Evolutionary conservation across 53 echinoderm and acorn worm genomes (phyloP).

Genomic region (Glandiceps talaboti): DNA sequence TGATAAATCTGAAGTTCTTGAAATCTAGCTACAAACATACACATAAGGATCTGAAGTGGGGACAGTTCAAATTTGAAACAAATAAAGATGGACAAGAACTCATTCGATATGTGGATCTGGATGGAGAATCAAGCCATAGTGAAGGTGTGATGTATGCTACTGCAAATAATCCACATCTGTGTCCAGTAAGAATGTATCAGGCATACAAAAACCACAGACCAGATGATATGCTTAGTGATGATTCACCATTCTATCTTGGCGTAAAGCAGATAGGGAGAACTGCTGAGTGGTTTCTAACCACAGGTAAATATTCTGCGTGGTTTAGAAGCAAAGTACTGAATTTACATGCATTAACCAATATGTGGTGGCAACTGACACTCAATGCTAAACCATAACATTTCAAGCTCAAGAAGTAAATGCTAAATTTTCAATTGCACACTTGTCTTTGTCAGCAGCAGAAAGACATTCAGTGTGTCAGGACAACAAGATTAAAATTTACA

Average conservation of each 20-base stretch:
- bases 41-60: not conserved
- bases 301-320: not conserved
- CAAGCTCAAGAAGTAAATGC: no score
- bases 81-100: not conserved
- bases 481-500: no score
- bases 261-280: no score
- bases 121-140: not conserved
- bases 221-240: not conserved
- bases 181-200: not conserved
- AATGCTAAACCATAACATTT: no score
- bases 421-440: no score
- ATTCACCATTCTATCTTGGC: not conserved
- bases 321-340: not conserved
- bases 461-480: no score
- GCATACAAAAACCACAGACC: not conserved
- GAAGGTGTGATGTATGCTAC: not conserved
- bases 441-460: no score
- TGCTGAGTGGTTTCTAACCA: not conserved
- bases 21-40: not conserved
- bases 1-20: not conserved
- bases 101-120: not conserved
- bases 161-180: not conserved
- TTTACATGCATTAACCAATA: not conserved
- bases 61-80: not conserved
- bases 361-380: not conserved